These are phyloP conservation scores for Hofmannophila pseudospretella DNA, from an alignment of 2,888 invertebrate species.

Conservation along the genomic window DNA sequence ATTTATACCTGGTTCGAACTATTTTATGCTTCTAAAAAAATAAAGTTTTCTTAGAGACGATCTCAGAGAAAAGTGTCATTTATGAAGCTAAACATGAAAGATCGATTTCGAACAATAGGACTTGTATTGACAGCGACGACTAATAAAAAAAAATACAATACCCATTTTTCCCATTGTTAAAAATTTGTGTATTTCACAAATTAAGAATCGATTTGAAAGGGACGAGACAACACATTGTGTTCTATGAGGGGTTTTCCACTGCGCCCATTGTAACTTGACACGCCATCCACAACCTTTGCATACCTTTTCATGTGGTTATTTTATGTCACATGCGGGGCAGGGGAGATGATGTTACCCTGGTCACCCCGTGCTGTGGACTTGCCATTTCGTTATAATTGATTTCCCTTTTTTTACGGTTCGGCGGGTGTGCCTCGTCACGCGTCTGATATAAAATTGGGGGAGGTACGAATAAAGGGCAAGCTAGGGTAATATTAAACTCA, in stretches of 20 bases:
- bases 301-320: conserved; percentile 19
- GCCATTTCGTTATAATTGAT: conserved; percentile 72
- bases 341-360: conserved; percentile 33
- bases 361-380: conserved; percentile 37
- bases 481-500: conserved; percentile 12
- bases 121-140: no score
- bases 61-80: no score
- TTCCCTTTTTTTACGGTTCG: conserved; percentile 68
- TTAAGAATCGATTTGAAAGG: conserved; percentile 59
- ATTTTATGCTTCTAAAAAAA: no score
- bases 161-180: conserved; percentile 1
- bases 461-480: conserved; percentile 31
- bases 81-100: no score
- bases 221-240: conserved; percentile 55
- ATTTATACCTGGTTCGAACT: no score
- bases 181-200: conserved; percentile 46
- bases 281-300: conserved; percentile 21
- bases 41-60: no score
- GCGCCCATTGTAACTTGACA: conserved; percentile 32
- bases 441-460: conserved; percentile 42
- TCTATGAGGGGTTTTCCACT: conserved; percentile 36
- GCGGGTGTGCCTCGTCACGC: conserved; percentile 52
- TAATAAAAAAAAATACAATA: background rate
- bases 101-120: no score
- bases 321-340: conserved; percentile 19